phyloP scores from a whole-genome alignment of 2,888 invertebrate genomes.

The Lottia gigantea region DNA sequence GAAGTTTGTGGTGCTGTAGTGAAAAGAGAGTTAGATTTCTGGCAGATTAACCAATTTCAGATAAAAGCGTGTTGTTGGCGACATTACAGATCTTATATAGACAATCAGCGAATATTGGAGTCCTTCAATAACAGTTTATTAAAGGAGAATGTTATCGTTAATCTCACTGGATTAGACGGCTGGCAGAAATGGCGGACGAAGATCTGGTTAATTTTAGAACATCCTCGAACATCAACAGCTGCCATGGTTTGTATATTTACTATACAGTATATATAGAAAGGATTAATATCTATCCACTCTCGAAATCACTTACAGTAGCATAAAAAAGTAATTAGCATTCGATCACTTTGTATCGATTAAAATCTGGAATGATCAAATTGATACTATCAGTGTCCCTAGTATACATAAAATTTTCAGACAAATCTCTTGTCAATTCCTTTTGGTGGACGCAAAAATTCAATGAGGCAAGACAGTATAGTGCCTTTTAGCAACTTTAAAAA shows the following conservation, averaged over 20 bases:
- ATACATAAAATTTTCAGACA: too few species aligned
- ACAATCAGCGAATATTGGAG: conserved; percentile 62
- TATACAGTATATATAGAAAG: too few species aligned
- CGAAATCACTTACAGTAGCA: too few species aligned
- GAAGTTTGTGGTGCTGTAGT: conserved; percentile 68
- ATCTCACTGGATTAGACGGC: conserved; percentile 49
- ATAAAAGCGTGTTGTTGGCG: conserved; percentile 67
- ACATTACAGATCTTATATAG: conserved; percentile 62
- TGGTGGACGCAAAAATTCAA: too few species aligned
- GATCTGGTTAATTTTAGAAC: conserved; percentile 65
- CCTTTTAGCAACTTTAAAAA: too few species aligned
- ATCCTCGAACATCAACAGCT: conserved; percentile 61
- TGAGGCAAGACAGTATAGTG: too few species aligned
- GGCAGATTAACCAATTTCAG: conserved; percentile 64
- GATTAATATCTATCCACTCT: too few species aligned
- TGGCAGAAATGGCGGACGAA: conserved; percentile 59
- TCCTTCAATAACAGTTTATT: conserved; percentile 60
- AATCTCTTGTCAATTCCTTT: too few species aligned
- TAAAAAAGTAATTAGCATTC: too few species aligned
- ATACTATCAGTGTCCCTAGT: too few species aligned
- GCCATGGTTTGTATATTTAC: conserved; percentile 57
- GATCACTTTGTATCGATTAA: too few species aligned
- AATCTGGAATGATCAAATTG: too few species aligned
- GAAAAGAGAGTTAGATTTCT: conserved; percentile 65
- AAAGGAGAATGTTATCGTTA: conserved; percentile 55